phyloP scores from a whole-genome alignment of 2,797 vertebrate species.

The Acrossocheilus fasciatus region DNA sequence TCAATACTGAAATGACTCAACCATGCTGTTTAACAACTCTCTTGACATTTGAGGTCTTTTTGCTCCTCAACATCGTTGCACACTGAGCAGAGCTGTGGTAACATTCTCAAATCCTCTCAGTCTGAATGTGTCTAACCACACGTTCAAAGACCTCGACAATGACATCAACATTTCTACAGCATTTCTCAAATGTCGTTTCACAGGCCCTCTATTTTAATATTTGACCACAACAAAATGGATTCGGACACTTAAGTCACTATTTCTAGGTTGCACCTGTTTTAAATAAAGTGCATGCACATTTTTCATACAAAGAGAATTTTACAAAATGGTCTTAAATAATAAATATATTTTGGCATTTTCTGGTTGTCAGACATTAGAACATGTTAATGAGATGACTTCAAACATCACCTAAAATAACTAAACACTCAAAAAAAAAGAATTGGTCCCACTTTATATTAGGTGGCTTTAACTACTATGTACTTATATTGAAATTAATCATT shows the following conservation, averaged over 20 bases:
- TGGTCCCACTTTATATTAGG: too few relatives aligned
- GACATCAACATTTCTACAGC: neutral
- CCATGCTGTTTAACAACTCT: constrained; percentile 24
- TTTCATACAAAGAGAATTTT: neutral
- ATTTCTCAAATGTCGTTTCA: neutral
- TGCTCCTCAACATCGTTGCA: neutral
- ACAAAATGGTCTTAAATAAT: neutral
- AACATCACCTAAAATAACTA: neutral
- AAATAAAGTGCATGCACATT: neutral
- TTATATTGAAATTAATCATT: too few relatives aligned
- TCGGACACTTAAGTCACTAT: neutral
- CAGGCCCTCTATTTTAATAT: neutral
- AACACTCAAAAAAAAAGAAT: neutral
- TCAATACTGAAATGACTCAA: constrained; percentile 40
- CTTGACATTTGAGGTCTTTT: constrained; percentile 44
- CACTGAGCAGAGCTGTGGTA: constrained; percentile 26
- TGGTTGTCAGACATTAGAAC: neutral
- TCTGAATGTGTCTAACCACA: constrained; percentile 18
- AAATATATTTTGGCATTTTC: neutral
- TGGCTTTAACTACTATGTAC: too few relatives aligned
- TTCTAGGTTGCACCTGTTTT: neutral
- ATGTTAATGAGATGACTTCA: neutral
- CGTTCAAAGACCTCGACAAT: neutral
- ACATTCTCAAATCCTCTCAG: neutral
- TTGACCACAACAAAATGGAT: neutral